A percentile compares a stretch with the other conserved stretches of the same genome.
Conservation (phyloP, 2,113 vertebrate species). For the Ascaphus truei region DNA sequence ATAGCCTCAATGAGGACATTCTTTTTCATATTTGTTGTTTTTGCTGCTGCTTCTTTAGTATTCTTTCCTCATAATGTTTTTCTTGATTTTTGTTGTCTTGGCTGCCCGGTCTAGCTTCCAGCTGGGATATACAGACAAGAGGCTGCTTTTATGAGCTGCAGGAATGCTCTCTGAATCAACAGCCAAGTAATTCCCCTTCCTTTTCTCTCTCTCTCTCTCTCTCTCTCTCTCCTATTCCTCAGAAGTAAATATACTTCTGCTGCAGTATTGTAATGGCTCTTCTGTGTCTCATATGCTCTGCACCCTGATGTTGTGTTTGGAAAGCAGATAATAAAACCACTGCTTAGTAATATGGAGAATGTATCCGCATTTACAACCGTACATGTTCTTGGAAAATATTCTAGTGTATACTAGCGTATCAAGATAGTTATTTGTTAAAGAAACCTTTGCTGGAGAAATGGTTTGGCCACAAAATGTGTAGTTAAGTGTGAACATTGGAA, state of each 20-base stretch:
- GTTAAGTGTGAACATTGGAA: no score
- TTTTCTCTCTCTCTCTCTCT: not conserved
- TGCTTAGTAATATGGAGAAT: not conserved
- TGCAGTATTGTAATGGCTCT: not conserved
- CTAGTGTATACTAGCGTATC: not conserved
- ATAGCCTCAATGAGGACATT: no score
- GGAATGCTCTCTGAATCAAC: conserved; percentile 24
- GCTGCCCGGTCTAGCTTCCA: conserved; percentile 25
- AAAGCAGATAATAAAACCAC: no score
- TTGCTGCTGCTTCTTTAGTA: conserved; percentile 8
- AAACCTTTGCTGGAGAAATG: no score
- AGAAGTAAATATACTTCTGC: conserved; percentile 4
- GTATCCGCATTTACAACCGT: not conserved
- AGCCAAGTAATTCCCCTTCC: conserved; percentile 25
- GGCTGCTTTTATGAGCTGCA: conserved; percentile 25
- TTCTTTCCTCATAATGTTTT: conserved; percentile 34
- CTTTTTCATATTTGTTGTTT: not conserved
- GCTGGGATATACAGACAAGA: conserved; percentile 34
- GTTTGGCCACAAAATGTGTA: no score
- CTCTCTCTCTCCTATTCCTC: not conserved
- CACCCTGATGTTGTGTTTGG: not conserved
- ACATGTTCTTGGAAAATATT: not conserved
- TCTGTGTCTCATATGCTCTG: conserved; percentile 6
- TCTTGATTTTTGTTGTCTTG: conserved; percentile 30
- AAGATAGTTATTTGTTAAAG: no score